Conservation (phyloP, 2,888 invertebrate species). For the Nomada lathburiana region DNA sequence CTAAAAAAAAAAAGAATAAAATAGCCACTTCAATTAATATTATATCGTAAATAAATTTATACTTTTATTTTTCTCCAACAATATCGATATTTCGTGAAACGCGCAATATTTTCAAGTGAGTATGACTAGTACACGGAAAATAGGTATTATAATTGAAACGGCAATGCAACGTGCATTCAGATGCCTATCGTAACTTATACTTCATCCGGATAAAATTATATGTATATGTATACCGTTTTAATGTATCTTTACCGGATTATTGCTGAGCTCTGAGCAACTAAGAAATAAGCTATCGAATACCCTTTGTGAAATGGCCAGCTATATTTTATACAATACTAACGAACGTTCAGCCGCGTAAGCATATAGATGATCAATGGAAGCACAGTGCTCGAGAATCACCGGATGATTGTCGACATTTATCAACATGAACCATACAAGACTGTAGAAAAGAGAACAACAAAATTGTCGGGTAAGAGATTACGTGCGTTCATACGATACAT, state of each 20-base stretch:
- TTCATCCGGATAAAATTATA: conserved; percentile 10
- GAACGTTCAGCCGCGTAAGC: conserved; percentile 57
- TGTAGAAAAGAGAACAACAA: background rate
- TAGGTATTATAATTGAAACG: background rate
- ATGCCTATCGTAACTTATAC: conserved; percentile 11
- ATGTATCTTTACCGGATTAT: conserved; percentile 37
- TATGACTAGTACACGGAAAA: background rate
- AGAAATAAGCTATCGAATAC: conserved; percentile 70
- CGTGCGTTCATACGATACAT: conserved; percentile 19
- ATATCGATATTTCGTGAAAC: too few species aligned
- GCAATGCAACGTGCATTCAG: conserved; percentile 31
- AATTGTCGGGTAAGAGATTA: conserved; percentile 16
- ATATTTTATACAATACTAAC: conserved; percentile 43
- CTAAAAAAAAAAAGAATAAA: background rate
- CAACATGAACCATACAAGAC: conserved; percentile 1
- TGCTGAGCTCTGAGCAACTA: conserved; percentile 71
- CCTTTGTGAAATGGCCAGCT: conserved; percentile 70
- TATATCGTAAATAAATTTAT: background rate
- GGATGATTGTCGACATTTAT: conserved; percentile 23
- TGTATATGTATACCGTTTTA: conserved; percentile 6
- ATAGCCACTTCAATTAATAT: background rate
- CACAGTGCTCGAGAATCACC: conserved; percentile 16
- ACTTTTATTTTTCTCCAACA: background rate
- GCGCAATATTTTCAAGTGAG: background rate
- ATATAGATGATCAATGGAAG: conserved; percentile 50